These are phyloP conservation scores for Trichonephila inaurata DNA, from an alignment of 1,140 invertebrate genomes.

Conservation along the genomic window DNA sequence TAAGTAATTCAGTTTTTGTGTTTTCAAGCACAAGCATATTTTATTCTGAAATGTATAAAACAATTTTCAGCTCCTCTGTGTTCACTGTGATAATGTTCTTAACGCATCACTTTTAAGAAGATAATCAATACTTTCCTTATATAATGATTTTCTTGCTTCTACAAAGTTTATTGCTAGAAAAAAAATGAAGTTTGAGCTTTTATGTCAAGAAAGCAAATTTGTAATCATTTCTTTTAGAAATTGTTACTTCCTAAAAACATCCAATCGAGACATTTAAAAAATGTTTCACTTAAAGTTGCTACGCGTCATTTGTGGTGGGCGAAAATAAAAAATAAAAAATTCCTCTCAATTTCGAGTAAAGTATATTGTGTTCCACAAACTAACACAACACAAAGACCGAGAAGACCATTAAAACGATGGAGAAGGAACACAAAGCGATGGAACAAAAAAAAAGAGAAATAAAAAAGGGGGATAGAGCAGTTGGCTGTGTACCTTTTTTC, in stretches of 20 bases:
- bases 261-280: background rate
- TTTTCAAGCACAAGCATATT: no score
- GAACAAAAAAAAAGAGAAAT: background rate
- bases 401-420: constrained; percentile 24
- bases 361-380: constrained; percentile 13
- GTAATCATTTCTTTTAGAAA: background rate
- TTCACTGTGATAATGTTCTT: no score
- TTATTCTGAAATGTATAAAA: no score
- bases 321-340: background rate
- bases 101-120: no score
- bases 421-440: background rate
- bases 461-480: background rate
- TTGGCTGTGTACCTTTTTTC: background rate
- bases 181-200: no score
- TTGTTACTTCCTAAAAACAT: background rate
- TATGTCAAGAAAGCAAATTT: background rate
- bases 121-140: no score
- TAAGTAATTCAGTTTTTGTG: no score
- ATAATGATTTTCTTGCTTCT: no score
- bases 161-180: no score
- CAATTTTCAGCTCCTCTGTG: no score
- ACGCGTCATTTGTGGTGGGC: background rate
- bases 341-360: background rate
- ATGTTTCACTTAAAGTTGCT: background rate
- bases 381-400: constrained; percentile 26